A percentile compares a stretch with the other conserved stretches of the same genome.
Conservation (phyloP, 2,888 invertebrate species). For the Fragum sueziense region DNA sequence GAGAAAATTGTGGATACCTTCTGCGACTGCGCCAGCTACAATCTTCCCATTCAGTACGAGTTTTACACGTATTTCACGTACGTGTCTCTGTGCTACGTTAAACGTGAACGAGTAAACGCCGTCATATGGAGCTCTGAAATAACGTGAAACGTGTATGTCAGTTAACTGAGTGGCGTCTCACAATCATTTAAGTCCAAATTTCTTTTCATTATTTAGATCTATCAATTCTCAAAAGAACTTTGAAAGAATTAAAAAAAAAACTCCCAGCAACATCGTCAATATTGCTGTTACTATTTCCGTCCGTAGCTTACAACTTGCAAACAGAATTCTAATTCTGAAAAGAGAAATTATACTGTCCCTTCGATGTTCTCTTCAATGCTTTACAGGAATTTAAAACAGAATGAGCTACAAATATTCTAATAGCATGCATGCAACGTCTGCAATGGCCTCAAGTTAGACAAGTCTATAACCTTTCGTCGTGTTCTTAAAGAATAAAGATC, state of each 20-base stretch:
- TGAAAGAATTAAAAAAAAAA: neutral
- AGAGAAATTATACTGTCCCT: too few species aligned
- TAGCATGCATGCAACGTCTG: neutral
- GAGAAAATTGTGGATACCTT: too few species aligned
- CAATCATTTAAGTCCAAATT: neutral
- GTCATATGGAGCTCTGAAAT: constrained; percentile 2
- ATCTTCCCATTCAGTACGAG: constrained; percentile 22
- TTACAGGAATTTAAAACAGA: too few species aligned
- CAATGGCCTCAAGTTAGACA: neutral
- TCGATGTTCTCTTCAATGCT: too few species aligned
- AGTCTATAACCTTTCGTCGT: neutral
- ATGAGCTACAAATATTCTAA: too few species aligned
- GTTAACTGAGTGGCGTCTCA: neutral
- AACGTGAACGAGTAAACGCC: constrained; percentile 33
- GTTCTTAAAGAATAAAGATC: neutral
- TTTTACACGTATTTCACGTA: neutral
- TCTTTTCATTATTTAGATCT: neutral
- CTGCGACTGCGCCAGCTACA: constrained; percentile 22
- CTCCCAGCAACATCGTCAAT: neutral
- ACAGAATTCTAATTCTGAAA: too few species aligned
- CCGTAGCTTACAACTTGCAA: neutral
- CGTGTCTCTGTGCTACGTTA: constrained; percentile 3
- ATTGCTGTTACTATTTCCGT: neutral
- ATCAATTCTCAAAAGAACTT: neutral
- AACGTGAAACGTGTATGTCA: neutral